A percentile compares a stretch with the other conserved stretches of the same genome.
phyloP scores from a whole-genome alignment of 2,888 invertebrate genomes.

The Linnaemya tessellans region DNA sequence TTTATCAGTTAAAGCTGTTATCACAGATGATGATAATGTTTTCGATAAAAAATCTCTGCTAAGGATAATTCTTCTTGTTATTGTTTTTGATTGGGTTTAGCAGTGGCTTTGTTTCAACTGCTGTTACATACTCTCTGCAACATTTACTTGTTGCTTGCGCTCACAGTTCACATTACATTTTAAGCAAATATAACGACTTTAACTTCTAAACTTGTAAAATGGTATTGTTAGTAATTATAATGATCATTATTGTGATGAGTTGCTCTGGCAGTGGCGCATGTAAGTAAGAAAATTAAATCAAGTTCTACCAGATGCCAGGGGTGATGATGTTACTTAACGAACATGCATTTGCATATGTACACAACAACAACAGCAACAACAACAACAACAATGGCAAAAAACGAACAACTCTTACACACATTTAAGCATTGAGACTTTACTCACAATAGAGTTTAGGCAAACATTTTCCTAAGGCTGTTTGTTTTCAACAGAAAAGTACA shows the following conservation, averaged over 20 bases:
- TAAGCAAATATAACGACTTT: not conserved
- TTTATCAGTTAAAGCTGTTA: not conserved
- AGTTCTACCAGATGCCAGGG: conserved; percentile 50
- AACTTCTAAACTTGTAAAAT: not conserved
- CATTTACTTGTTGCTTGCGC: not conserved
- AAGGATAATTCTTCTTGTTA: not conserved
- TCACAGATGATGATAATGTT: not conserved
- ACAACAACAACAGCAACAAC: not conserved
- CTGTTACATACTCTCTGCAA: not conserved
- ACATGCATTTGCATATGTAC: conserved; percentile 34
- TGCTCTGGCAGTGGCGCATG: not conserved
- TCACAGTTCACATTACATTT: not conserved
- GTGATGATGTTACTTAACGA: conserved; percentile 43
- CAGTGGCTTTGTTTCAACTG: conserved; percentile 7
- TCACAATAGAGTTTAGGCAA: not conserved
- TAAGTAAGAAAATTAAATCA: conserved; percentile 28
- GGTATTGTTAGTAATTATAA: conserved; percentile 8
- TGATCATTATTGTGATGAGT: conserved; percentile 1
- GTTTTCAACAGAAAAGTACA: conserved; percentile 1
- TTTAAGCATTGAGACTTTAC: not conserved
- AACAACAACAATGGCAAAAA: not conserved
- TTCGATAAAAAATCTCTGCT: not conserved
- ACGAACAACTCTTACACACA: not conserved
- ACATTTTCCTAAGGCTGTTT: not conserved
- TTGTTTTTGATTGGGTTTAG: not conserved